A percentile compares a stretch with the other conserved stretches of the same genome.
These are phyloP conservation scores for Melangyna quadrimaculata DNA, from an alignment of 2,888 invertebrate genomes.

Conservation along the genomic window DNA sequence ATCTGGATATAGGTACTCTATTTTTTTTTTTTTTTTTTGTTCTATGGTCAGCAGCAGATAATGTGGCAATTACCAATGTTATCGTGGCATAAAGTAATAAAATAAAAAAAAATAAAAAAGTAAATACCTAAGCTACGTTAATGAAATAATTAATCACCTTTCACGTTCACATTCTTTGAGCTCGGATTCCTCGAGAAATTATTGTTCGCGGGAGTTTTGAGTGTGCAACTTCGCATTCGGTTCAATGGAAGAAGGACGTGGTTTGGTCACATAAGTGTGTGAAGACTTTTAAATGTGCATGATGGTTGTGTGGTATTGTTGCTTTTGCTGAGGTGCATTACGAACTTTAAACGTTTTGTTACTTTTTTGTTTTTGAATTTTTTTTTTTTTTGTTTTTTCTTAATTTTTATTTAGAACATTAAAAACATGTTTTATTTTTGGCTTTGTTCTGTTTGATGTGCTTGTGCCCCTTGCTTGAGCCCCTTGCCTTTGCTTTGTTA, in stretches of 20 bases:
- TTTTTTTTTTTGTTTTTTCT: conserved; percentile 29
- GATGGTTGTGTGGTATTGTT: background rate
- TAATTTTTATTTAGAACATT: conserved; percentile 62
- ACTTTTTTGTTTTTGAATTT: conserved; percentile 21
- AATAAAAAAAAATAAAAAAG: conserved; percentile 22
- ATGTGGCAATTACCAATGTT: conserved; percentile 63
- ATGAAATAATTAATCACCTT: conserved; percentile 72
- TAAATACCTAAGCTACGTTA: conserved; percentile 67
- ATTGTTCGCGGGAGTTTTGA: conserved; percentile 60
- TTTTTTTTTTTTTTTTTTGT: conserved; percentile 20
- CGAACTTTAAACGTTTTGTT: conserved; percentile 21
- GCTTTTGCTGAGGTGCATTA: conserved; percentile 13
- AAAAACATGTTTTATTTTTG: conserved; percentile 32
- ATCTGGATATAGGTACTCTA: conserved; percentile 38
- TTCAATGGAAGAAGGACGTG: conserved; percentile 68
- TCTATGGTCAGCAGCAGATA: conserved; percentile 38
- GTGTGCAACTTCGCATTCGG: conserved; percentile 57
- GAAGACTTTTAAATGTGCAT: conserved; percentile 54
- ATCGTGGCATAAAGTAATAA: conserved; percentile 58
- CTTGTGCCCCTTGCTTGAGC: background rate
- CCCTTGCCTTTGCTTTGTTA: background rate
- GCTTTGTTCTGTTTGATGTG: conserved; percentile 17
- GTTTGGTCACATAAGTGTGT: conserved; percentile 58
- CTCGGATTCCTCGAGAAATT: conserved; percentile 65
- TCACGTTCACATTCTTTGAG: conserved; percentile 66